These are phyloP conservation scores for Prunella himalayana DNA, from an alignment of 2,113 vertebrate species.

Conservation along the genomic window DNA sequence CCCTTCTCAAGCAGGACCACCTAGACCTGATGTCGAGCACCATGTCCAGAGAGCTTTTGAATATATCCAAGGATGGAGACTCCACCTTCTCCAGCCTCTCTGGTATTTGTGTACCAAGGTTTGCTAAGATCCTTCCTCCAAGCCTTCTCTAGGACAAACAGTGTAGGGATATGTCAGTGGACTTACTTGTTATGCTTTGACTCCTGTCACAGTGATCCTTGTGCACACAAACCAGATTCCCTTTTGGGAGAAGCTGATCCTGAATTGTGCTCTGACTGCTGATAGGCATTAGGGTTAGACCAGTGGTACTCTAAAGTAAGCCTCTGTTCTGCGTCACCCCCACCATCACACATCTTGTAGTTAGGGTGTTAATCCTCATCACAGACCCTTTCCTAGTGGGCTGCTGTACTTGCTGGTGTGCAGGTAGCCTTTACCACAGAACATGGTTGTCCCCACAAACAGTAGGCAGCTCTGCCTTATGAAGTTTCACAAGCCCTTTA, in stretches of 20 bases:
- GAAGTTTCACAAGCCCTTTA: neutral
- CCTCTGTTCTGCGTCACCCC: neutral
- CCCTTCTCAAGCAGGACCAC: neutral
- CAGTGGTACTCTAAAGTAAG: neutral
- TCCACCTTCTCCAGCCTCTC: neutral
- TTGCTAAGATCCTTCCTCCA: neutral
- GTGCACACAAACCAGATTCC: neutral
- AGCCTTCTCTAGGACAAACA: neutral
- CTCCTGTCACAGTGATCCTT: neutral
- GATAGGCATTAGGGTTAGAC: neutral
- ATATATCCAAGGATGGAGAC: neutral
- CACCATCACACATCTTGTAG: neutral
- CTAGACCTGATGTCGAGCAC: neutral
- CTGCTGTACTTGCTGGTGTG: neutral
- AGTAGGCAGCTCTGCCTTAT: neutral
- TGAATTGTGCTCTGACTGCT: neutral
- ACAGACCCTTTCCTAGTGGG: neutral
- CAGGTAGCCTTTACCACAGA: neutral
- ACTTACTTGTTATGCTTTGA: neutral
- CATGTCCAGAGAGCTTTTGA: neutral
- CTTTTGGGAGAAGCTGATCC: neutral
- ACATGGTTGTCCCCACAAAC: rapidly evolving
- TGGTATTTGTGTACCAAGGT: neutral
- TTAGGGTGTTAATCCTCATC: neutral
- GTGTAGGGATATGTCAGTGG: neutral